These are phyloP conservation scores for Enteromius trimaculatus DNA, from an alignment of 2,797 vertebrate genomes.

Conservation along the genomic window DNA sequence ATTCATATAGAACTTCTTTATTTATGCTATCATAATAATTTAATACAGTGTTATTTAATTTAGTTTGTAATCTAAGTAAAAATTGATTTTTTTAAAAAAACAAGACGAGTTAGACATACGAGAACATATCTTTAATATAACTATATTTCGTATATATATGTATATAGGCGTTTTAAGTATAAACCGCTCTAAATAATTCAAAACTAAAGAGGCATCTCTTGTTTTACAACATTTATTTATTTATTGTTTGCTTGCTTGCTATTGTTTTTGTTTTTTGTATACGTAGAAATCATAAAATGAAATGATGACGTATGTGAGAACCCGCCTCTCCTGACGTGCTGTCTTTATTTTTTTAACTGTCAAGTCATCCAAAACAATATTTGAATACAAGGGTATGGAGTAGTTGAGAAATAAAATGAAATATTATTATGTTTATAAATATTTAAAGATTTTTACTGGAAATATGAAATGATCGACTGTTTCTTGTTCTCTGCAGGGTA, in stretches of 20 bases:
- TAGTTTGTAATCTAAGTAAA: too few species aligned
- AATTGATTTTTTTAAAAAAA: too few species aligned
- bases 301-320: not conserved
- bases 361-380: not conserved
- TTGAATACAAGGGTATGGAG: not conserved
- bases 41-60: too few species aligned
- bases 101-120: too few species aligned
- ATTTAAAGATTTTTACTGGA: not conserved
- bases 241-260: not conserved
- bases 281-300: not conserved
- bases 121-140: not conserved
- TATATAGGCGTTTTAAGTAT: not conserved
- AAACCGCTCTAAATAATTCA: not conserved
- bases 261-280: not conserved
- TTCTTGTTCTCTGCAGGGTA: not conserved
- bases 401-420: not conserved
- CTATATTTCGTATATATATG: not conserved
- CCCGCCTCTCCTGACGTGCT: not conserved
- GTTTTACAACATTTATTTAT: not conserved
- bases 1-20: not conserved
- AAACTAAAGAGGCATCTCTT: too few species aligned
- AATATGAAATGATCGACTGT: not conserved
- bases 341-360: not conserved
- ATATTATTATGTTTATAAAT: not conserved
- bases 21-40: not conserved